A percentile compares a stretch with the other conserved stretches of the same genome.
phyloP scores from a whole-genome alignment of 2,888 invertebrate genomes.

The Dynastes grantii region DNA sequence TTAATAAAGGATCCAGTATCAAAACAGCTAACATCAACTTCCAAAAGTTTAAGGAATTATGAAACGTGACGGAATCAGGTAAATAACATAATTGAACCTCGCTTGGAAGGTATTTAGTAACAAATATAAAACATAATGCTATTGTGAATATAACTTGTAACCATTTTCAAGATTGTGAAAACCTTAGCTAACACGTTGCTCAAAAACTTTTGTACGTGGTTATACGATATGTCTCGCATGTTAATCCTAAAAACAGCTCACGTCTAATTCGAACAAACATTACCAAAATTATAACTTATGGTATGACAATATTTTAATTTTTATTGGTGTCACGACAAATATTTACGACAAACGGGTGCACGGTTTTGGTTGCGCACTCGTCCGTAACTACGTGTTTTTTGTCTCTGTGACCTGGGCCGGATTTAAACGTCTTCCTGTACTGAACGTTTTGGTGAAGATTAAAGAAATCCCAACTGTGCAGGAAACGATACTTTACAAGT shows the following conservation, averaged over 20 bases:
- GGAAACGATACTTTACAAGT: slow-evolving; percentile 32
- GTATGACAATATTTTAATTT: slow-evolving; percentile 25
- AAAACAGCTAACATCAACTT: no score
- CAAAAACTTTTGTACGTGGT: no score
- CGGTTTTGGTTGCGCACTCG: neutral
- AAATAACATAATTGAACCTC: no score
- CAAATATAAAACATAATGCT: no score
- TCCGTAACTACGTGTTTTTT: slow-evolving; percentile 10
- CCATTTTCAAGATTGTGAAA: no score
- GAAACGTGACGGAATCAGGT: no score
- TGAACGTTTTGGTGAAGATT: slow-evolving; percentile 31
- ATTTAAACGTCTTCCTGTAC: slow-evolving; percentile 38
- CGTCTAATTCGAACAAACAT: neutral
- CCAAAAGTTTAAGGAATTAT: no score
- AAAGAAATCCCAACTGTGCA: slow-evolving; percentile 31
- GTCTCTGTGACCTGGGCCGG: slow-evolving; percentile 24
- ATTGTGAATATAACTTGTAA: no score
- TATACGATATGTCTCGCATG: no score
- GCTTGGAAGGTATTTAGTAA: no score
- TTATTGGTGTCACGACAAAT: slow-evolving; percentile 5
- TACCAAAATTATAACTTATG: neutral
- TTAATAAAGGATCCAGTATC: no score
- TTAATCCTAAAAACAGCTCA: neutral
- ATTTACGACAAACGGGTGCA: slow-evolving; percentile 12
- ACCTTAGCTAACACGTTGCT: no score